Percentiles rank a stretch among this genome's conserved stretches.
Evolutionary conservation across 2,113 vertebrate genomes (phyloP).

Genomic region (Chaetura pelagica): DNA sequence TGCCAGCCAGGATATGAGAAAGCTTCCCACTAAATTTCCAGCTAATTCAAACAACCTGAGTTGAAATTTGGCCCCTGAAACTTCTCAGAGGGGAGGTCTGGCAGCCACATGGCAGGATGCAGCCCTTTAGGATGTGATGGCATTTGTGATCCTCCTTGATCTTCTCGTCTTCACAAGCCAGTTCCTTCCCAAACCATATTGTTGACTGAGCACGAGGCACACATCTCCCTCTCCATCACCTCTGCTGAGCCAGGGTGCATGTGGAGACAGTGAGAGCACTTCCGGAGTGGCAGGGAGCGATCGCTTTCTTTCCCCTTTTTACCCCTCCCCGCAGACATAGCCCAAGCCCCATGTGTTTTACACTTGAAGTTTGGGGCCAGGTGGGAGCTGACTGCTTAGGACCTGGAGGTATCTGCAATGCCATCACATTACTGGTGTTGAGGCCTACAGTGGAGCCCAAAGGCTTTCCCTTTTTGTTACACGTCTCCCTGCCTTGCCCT

Average conservation of each 20-base stretch:
- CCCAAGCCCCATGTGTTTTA: background rate
- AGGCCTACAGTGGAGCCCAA: background rate
- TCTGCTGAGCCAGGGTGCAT: background rate
- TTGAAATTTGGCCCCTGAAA: constrained; percentile 22
- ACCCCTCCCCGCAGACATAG: background rate
- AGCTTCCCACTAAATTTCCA: constrained; percentile 49
- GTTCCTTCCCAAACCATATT: constrained; percentile 11
- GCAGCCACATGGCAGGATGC: constrained; percentile 72
- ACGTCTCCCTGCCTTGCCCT: background rate
- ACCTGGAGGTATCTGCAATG: background rate
- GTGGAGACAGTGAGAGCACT: background rate
- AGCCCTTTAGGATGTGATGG: constrained; percentile 28
- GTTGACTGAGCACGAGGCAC: background rate
- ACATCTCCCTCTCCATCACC: constrained; percentile 4
- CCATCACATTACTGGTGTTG: background rate
- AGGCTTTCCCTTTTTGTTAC: background rate
- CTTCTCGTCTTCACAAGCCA: constrained; percentile 49
- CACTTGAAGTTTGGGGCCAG: background rate
- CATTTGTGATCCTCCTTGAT: constrained; percentile 41
- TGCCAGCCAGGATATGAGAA: constrained; percentile 57
- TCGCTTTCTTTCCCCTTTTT: background rate
- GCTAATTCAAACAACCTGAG: constrained; percentile 54
- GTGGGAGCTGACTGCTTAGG: background rate
- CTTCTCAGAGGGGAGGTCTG: constrained; percentile 36
- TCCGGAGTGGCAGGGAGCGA: background rate